A percentile compares a stretch with the other conserved stretches of the same genome.
phyloP scores from a whole-genome alignment of 2,888 invertebrate species.

The Agonopterix alstromeriana region DNA sequence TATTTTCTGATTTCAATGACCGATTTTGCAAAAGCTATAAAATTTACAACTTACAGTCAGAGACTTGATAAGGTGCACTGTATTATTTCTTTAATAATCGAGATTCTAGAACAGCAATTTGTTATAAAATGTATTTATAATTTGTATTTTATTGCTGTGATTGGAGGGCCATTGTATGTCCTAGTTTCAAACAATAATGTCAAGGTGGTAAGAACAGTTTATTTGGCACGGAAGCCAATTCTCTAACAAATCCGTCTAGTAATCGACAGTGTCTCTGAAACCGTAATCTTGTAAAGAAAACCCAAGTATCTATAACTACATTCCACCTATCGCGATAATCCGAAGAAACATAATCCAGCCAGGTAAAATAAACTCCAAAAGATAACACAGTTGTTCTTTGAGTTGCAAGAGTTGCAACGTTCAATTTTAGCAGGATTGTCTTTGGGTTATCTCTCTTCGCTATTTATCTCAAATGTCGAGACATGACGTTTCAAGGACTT shows the following conservation, averaged over 20 bases:
- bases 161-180: not conserved
- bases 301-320: too few species aligned
- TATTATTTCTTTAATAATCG: too few species aligned
- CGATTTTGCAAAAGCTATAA: too few species aligned
- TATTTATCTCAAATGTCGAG: conserved; percentile 45
- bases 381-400: not conserved
- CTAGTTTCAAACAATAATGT: conserved; percentile 4
- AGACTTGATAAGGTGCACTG: too few species aligned
- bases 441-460: conserved; percentile 29
- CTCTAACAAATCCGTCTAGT: too few species aligned
- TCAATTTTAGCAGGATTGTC: not conserved
- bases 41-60: too few species aligned
- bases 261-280: too few species aligned
- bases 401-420: not conserved
- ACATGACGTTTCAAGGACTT: conserved; percentile 42
- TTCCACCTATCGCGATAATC: not conserved
- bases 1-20: too few species aligned
- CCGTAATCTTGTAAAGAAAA: too few species aligned
- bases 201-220: not conserved
- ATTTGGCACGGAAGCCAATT: not conserved
- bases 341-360: conserved; percentile 12
- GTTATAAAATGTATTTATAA: conserved; percentile 1
- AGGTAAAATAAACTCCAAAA: conserved; percentile 6
- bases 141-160: not conserved
- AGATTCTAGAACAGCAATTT: conserved; percentile 5